A percentile compares a stretch with the other conserved stretches of the same genome.
These are phyloP conservation scores for Torymus aiolomorphi DNA, from an alignment of 2,888 invertebrate species.

Conservation along the genomic window DNA sequence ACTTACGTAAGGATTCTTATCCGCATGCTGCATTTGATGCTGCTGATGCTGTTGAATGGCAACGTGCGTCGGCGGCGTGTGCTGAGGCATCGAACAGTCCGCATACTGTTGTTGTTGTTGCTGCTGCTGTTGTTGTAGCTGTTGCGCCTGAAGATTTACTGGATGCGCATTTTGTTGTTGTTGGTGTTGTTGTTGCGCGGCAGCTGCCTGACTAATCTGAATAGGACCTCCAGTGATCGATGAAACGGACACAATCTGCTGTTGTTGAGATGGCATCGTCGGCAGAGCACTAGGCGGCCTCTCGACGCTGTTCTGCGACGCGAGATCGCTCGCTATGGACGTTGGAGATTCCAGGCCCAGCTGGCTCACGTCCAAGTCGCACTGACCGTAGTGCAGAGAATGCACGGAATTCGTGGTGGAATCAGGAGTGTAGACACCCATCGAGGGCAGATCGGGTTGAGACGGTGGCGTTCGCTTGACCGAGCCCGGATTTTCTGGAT, in stretches of 20 bases:
- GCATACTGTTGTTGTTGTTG: constrained; percentile 76
- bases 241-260: constrained; percentile 30
- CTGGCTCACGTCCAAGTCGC: constrained; percentile 89
- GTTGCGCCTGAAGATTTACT: constrained; percentile 73
- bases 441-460: constrained; percentile 83
- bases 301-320: constrained; percentile 84
- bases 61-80: constrained; percentile 75
- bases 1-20: constrained; percentile 60
- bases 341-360: constrained; percentile 92
- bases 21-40: constrained; percentile 64
- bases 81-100: constrained; percentile 86
- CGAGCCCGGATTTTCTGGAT: constrained; percentile 75
- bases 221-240: constrained; percentile 61
- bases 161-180: constrained; percentile 69
- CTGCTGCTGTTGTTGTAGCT: constrained; percentile 74
- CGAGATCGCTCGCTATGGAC: constrained; percentile 90
- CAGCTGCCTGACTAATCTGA: constrained; percentile 61
- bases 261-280: constrained; percentile 67
- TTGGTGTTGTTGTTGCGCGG: constrained; percentile 73
- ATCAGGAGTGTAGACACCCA: constrained; percentile 92
- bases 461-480: constrained; percentile 77
- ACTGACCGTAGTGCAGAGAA: constrained; percentile 86
- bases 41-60: constrained; percentile 71
- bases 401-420: constrained; percentile 90
- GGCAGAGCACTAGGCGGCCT: constrained; percentile 80